phyloP scores from a whole-genome alignment of 2,797 vertebrate species.

The Triplophysa yarkandensis region DNA sequence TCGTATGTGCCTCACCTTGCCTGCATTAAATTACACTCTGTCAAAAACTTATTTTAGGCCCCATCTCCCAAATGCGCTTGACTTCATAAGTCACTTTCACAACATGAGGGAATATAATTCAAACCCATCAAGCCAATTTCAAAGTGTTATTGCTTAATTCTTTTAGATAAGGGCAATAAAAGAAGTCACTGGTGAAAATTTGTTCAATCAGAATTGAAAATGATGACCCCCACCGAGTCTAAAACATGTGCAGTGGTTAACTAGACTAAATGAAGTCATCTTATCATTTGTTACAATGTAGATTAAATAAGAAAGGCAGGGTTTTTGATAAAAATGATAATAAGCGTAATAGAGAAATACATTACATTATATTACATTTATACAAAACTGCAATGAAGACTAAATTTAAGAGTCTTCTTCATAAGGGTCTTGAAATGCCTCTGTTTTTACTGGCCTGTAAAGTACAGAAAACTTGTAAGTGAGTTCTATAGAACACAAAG shows the following conservation, averaged over 20 bases:
- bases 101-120: constrained; percentile 50
- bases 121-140: constrained; percentile 54
- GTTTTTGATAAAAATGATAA: no score
- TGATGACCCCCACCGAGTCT: neutral
- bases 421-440: no score
- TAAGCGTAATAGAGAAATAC: no score
- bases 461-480: no score
- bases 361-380: no score
- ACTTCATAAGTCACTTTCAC: constrained; percentile 52
- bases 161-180: constrained; percentile 54
- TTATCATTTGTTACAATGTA: neutral
- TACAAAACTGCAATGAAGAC: no score
- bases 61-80: constrained; percentile 49
- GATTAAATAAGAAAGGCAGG: neutral
- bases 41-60: constrained; percentile 58
- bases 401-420: no score
- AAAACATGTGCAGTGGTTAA: constrained; percentile 22
- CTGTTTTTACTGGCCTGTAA: no score
- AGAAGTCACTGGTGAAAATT: constrained; percentile 1
- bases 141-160: constrained; percentile 47
- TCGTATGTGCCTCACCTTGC: constrained; percentile 54
- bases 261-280: constrained; percentile 5
- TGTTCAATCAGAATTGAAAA: neutral
- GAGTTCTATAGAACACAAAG: no score
- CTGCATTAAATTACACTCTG: constrained; percentile 56